These are phyloP conservation scores for Dryobates pubescens DNA, from an alignment of 2,797 vertebrate genomes.

Conservation along the genomic window DNA sequence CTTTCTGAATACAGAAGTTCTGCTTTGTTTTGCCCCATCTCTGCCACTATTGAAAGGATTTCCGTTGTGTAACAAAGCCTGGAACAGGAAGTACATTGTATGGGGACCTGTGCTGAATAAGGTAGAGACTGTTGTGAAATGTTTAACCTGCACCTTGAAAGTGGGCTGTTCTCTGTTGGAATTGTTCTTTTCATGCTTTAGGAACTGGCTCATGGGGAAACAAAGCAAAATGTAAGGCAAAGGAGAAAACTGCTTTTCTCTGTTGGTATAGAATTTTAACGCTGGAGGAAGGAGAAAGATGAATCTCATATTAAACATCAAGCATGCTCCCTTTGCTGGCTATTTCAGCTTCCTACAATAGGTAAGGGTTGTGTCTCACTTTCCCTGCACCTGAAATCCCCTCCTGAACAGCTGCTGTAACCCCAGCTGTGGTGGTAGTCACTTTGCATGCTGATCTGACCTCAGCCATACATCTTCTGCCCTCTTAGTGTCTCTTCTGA, in stretches of 20 bases:
- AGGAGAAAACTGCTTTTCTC: neutral
- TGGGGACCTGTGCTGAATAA: conserved; percentile 9
- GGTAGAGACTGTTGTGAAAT: neutral
- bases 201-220: neutral
- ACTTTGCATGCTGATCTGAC: neutral
- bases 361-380: neutral
- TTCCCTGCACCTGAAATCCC: neutral
- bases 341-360: neutral
- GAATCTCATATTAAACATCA: neutral
- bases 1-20: neutral
- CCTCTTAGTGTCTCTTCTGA: too few relatives aligned
- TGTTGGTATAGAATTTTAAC: neutral
- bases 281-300: neutral
- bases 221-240: neutral
- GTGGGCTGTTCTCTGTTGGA: neutral
- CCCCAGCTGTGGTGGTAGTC: neutral
- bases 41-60: conserved; percentile 43
- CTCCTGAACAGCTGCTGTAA: neutral
- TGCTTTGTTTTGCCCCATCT: conserved; percentile 28
- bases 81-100: conserved; percentile 63
- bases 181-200: neutral
- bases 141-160: neutral
- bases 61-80: conserved; percentile 56
- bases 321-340: neutral
- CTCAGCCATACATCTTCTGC: neutral